A percentile compares a stretch with the other conserved stretches of the same genome.
Evolutionary conservation across 2,888 invertebrate genomes (phyloP).

Genomic region (Spilosoma lubricipeda): DNA sequence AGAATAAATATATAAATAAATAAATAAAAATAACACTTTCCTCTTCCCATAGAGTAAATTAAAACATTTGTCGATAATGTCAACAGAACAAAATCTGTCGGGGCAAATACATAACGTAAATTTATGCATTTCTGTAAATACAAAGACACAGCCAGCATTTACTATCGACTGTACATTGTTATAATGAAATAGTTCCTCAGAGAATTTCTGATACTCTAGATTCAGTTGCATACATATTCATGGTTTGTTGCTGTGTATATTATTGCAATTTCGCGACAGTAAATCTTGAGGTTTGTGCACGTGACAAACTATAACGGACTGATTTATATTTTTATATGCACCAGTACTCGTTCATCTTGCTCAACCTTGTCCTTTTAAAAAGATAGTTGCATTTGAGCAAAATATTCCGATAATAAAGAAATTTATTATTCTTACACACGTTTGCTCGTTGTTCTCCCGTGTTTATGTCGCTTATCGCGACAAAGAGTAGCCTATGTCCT

Average conservation of each 20-base stretch:
- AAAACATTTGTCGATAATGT: too few relatives aligned
- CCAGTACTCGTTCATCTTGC: background rate
- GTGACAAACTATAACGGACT: slow-evolving; percentile 9
- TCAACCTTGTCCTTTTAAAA: background rate
- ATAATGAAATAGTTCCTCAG: background rate
- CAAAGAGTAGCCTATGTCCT: too few relatives aligned
- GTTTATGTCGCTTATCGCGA: too few relatives aligned
- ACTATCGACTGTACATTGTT: background rate
- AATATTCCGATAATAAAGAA: background rate
- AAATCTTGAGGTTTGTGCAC: background rate
- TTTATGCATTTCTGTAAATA: background rate
- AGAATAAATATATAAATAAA: too few relatives aligned
- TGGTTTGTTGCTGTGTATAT: background rate
- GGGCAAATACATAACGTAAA: too few relatives aligned
- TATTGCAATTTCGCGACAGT: background rate
- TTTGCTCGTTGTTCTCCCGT: too few relatives aligned
- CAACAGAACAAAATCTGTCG: too few relatives aligned
- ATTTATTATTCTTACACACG: background rate
- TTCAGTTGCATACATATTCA: slow-evolving; percentile 1
- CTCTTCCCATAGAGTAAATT: too few relatives aligned
- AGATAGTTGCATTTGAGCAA: background rate
- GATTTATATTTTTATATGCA: slow-evolving; percentile 1
- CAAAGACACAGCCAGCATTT: background rate
- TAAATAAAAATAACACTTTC: too few relatives aligned
- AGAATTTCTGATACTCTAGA: background rate